phyloP scores from a whole-genome alignment of 2,888 invertebrate genomes.

The Amphiduros pacificus region DNA sequence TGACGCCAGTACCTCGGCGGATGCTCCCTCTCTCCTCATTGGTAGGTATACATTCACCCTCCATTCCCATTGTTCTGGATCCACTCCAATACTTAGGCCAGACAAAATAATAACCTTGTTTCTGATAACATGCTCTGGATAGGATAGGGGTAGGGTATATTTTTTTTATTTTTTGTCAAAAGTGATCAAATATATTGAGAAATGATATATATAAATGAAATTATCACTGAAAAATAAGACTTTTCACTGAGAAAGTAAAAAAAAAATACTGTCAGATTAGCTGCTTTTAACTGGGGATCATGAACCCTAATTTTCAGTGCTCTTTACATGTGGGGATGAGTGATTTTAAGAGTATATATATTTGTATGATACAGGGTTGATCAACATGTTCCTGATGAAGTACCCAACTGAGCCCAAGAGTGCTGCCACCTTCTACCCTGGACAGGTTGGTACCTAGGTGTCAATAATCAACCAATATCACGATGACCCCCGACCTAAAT shows the following conservation, averaged over 20 bases:
- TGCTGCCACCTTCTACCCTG: conserved; percentile 29
- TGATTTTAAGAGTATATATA: not conserved
- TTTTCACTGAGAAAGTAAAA: too few relatives aligned
- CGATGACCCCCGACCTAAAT: not conserved
- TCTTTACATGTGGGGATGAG: too few relatives aligned
- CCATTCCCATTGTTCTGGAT: not conserved
- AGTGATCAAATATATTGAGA: too few relatives aligned
- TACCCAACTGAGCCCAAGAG: conserved; percentile 33
- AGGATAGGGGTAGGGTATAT: not conserved
- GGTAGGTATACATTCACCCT: conserved; percentile 57
- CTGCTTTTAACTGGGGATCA: too few relatives aligned
- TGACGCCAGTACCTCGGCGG: conserved; percentile 62
- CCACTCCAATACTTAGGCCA: not conserved
- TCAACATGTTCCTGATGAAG: conserved; percentile 59
- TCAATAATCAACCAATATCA: not conserved
- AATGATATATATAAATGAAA: too few relatives aligned
- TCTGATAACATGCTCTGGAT: not conserved
- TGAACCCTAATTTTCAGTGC: too few relatives aligned
- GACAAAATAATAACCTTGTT: not conserved
- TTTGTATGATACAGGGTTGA: conserved; percentile 45
- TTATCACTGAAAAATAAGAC: too few relatives aligned
- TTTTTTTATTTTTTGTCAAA: too few relatives aligned
- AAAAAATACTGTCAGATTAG: too few relatives aligned
- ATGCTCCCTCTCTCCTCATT: conserved; percentile 95
- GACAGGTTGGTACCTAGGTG: conserved; percentile 26